phyloP scores from a whole-genome alignment of 2,113 vertebrate species.

The Theropithecus gelada region DNA sequence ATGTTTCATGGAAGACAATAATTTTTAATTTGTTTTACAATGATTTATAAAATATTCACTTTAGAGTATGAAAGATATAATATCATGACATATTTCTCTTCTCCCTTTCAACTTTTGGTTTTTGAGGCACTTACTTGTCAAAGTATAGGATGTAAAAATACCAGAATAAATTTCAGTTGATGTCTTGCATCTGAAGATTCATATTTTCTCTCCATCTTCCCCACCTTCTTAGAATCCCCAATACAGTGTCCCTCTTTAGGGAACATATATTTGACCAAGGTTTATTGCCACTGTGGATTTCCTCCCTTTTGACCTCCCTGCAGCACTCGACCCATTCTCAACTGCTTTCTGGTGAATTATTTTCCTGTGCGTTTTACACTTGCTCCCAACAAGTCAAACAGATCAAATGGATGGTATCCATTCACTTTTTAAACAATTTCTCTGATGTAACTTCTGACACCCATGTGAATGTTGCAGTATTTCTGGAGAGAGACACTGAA shows the following conservation, averaged over 20 bases:
- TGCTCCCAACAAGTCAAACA: background rate
- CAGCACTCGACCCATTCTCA: background rate
- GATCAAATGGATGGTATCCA: background rate
- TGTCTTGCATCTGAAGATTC: background rate
- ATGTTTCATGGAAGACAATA: background rate
- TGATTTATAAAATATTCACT: background rate
- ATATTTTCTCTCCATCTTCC: background rate
- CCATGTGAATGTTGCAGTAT: background rate
- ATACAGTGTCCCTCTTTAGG: background rate
- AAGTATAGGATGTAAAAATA: background rate
- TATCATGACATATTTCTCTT: background rate
- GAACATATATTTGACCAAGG: background rate
- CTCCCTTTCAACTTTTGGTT: background rate
- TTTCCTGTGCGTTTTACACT: background rate
- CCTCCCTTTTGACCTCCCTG: background rate
- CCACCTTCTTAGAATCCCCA: background rate
- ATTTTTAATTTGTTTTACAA: background rate
- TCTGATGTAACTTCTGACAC: conserved; percentile 4
- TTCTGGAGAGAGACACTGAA: background rate
- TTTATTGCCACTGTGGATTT: background rate
- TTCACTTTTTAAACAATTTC: background rate
- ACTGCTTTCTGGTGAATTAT: background rate
- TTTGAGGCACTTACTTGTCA: background rate
- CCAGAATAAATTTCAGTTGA: background rate
- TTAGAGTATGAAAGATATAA: background rate